Evolutionary conservation across 2,888 invertebrate species (phyloP), one percentile per base, ranked within the genome.

Genomic region (Dryobotodes eremita): DNA sequence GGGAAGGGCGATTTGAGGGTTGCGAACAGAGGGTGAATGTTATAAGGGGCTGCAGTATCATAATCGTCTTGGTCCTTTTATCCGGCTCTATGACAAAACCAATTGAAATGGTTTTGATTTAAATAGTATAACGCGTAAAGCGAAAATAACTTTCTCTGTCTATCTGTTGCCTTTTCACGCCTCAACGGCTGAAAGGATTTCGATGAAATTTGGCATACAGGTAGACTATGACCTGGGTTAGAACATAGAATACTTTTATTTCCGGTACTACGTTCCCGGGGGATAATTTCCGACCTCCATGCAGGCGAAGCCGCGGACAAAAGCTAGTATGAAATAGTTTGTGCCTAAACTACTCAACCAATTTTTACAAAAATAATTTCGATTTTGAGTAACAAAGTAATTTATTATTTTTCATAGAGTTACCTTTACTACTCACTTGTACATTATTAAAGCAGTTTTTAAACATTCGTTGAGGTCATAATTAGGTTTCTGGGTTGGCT

Each of bases 391-490:
- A 26, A 65, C 8, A 42, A n/a, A 31, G 17, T 7, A 23, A 1
- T 61, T 62, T 42, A 64, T 55, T 46, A 11, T 31, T 31, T 55
- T 1, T 36, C 36, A 69, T 11, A n/a, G 26, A 31, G 10, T 42
- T n/a, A 20, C 4, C 6, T 48, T 48, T 62, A 36, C 0, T 36
- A 62, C 36, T 1, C 23, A 36, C 53, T 53, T 20, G 26, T 17
- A 13, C 42, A 7, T 75, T 57, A 42, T 1, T 15, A n/a, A 64
- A 50, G 20, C 26, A 48, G 48, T 17, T 61, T 48, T 46, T 3
- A 48, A 80, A 57, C 20, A 48, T 50, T 75, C 17, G 23, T 46
- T 48, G 36, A 70, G 69, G 76, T 76, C 64, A 69, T 36, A 76
- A 59, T 42, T 50, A 57, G 55, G 55, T 31, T 15, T 64, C 59